Evolutionary conservation across 1,140 invertebrate genomes (phyloP).

Genomic region (Drosophila sp.): DNA sequence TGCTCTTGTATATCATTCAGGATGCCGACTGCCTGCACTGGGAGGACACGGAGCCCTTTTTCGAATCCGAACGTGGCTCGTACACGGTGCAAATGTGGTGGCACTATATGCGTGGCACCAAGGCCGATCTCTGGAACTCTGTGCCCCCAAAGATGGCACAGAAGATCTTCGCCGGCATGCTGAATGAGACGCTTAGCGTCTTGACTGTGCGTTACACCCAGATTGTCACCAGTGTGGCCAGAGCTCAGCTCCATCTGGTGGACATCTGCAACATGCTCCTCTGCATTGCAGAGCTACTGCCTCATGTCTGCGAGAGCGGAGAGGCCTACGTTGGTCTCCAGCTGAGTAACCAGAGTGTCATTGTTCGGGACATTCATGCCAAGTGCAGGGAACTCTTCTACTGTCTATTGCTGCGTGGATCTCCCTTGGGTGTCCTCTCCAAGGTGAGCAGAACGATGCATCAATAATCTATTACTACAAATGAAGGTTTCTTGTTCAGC

Average conservation of each 20-base stretch:
- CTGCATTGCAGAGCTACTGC: constrained; percentile 89
- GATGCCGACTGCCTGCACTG: constrained; percentile 90
- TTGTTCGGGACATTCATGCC: constrained; percentile 90
- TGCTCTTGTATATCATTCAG: constrained; percentile 91
- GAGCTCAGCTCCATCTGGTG: constrained; percentile 88
- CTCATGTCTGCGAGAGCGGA: constrained; percentile 87
- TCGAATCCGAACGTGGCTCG: constrained; percentile 89
- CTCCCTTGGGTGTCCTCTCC: constrained; percentile 89
- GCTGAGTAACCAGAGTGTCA: constrained; percentile 86
- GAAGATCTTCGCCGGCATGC: constrained; percentile 91
- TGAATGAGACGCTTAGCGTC: constrained; percentile 92
- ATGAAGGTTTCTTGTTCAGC: too few relatives aligned
- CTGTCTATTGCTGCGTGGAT: constrained; percentile 89
- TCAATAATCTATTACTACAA: too few relatives aligned
- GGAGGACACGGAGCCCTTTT: constrained; percentile 87
- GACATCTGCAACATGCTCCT: constrained; percentile 91
- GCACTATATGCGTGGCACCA: constrained; percentile 93
- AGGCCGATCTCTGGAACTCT: constrained; percentile 91
- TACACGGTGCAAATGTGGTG: constrained; percentile 94
- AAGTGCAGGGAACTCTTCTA: constrained; percentile 91
- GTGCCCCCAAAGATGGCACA: constrained; percentile 93
- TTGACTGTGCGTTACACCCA: constrained; percentile 90
- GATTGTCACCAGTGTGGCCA: constrained; percentile 86
- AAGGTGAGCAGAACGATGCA: constrained; percentile 86
- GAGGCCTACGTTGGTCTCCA: constrained; percentile 86